phyloP scores from a whole-genome alignment of 2,888 invertebrate genomes.

The Apodemia mormo region DNA sequence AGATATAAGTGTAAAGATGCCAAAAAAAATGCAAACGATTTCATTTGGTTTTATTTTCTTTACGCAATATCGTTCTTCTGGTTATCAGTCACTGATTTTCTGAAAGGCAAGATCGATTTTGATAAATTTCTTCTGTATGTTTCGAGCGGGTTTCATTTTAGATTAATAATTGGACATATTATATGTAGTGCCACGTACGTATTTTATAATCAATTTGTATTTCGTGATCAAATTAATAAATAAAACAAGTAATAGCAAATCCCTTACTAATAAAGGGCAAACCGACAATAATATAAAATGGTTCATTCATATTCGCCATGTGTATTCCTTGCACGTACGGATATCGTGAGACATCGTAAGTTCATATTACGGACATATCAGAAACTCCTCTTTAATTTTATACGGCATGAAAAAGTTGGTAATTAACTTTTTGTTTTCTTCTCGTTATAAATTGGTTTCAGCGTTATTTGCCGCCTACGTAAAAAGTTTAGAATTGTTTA shows the following conservation, averaged over 20 bases:
- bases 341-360: conserved; percentile 13
- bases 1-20: too few species aligned
- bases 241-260: conserved; percentile 6
- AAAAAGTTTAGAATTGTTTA: not conserved
- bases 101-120: too few species aligned
- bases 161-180: too few species aligned
- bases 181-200: too few species aligned
- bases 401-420: conserved; percentile 9
- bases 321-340: conserved; percentile 1
- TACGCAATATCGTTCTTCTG: too few species aligned
- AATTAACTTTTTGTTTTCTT: conserved; percentile 10
- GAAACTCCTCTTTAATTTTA: conserved; percentile 8
- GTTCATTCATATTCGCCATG: not conserved
- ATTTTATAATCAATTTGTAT: too few species aligned
- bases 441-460: conserved; percentile 5
- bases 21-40: too few species aligned
- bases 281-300: conserved; percentile 3
- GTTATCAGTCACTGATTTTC: too few species aligned
- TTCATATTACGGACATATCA: conserved; percentile 1
- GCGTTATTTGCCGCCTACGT: conserved; percentile 12
- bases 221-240: conserved; percentile 1
- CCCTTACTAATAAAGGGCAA: conserved; percentile 10
- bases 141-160: too few species aligned
- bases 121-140: too few species aligned
- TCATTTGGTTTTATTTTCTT: too few species aligned